A percentile compares a stretch with the other conserved stretches of the same genome.
These are phyloP conservation scores for Ormyrus nitidulus DNA, from an alignment of 2,888 invertebrate genomes.

Conservation along the genomic window DNA sequence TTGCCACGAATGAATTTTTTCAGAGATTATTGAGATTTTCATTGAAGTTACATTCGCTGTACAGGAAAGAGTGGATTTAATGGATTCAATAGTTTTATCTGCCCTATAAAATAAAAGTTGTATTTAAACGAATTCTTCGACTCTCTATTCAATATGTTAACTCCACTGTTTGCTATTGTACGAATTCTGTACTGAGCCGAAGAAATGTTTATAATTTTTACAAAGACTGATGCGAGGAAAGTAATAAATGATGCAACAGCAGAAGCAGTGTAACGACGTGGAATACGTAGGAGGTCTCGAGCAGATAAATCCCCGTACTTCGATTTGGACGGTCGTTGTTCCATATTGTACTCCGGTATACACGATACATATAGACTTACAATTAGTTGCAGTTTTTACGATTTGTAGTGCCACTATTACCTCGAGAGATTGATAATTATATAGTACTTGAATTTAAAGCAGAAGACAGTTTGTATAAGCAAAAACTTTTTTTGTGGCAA, in stretches of 20 bases:
- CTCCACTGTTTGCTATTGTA: too few species aligned
- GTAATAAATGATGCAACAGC: constrained; percentile 31
- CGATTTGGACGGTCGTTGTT: constrained; percentile 50
- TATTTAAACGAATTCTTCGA: too few species aligned
- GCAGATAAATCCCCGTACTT: constrained; percentile 26
- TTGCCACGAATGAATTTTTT: constrained; percentile 45
- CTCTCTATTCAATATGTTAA: too few species aligned
- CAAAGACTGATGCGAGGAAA: constrained; percentile 57
- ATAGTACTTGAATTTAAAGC: constrained; percentile 23
- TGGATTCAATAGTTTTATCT: too few species aligned
- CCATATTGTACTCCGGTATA: constrained; percentile 45
- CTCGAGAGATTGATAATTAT: constrained; percentile 42
- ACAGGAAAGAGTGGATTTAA: neutral
- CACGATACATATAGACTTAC: constrained; percentile 38
- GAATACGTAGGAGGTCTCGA: constrained; percentile 46
- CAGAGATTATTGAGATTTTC: constrained; percentile 41
- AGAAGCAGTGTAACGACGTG: constrained; percentile 31
- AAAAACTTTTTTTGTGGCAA: constrained; percentile 38
- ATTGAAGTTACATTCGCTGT: constrained; percentile 28
- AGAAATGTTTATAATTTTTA: constrained; percentile 52
- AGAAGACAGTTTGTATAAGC: constrained; percentile 26
- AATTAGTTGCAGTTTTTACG: constrained; percentile 48
- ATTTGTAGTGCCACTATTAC: constrained; percentile 55
- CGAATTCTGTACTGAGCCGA: constrained; percentile 2
- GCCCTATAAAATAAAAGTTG: too few species aligned